These are phyloP conservation scores for Selene dorsalis DNA, from an alignment of 2,797 vertebrate genomes.

Conservation along the genomic window DNA sequence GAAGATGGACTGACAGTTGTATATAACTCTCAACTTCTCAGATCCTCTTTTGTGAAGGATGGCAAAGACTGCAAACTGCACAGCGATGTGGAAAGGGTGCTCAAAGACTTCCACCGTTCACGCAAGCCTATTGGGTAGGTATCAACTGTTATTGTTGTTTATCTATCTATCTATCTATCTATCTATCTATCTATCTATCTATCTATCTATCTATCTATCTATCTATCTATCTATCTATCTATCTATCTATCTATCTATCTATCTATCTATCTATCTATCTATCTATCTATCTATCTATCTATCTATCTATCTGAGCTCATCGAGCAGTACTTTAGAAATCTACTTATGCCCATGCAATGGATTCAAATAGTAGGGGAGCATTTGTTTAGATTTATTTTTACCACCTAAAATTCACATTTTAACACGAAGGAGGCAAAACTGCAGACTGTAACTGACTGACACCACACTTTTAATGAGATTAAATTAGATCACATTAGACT, in stretches of 20 bases:
- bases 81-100: slow-evolving; percentile 78
- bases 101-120: slow-evolving; percentile 83
- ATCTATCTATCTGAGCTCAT: neutral
- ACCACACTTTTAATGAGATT: slow-evolving; percentile 38
- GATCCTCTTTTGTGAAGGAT: slow-evolving; percentile 82
- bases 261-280: too few species aligned
- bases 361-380: neutral
- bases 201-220: too few species aligned
- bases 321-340: neutral
- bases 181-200: too few species aligned
- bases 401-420: slow-evolving; percentile 7
- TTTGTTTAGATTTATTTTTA: neutral
- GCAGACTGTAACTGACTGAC: neutral
- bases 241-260: too few species aligned
- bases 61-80: slow-evolving; percentile 85
- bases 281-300: too few species aligned
- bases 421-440: slow-evolving; percentile 7
- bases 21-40: slow-evolving; percentile 44
- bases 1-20: neutral
- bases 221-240: too few species aligned
- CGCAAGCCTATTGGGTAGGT: slow-evolving; percentile 84
- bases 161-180: too few species aligned
- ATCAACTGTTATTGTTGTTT: neutral
- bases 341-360: neutral
- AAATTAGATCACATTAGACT: slow-evolving; percentile 29